phyloP scores from a whole-genome alignment of 2,888 invertebrate genomes.

The Drosophila melanocephala region DNA sequence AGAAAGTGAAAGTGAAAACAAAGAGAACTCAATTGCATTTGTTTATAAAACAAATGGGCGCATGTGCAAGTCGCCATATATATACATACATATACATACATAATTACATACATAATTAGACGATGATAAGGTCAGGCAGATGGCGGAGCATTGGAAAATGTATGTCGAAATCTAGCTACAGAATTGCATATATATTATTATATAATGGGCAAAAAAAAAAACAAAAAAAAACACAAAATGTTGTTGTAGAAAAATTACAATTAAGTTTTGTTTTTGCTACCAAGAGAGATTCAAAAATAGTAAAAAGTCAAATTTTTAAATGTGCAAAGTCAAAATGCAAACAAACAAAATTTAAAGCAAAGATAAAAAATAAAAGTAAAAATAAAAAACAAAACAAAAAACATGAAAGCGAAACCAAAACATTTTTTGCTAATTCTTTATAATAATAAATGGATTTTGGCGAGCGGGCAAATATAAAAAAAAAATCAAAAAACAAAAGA shows the following conservation, averaged over 20 bases:
- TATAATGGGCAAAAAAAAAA: constrained; percentile 64
- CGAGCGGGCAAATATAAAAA: constrained; percentile 57
- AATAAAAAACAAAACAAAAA: constrained; percentile 10
- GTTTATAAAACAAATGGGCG: constrained; percentile 76
- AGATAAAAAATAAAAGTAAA: background rate
- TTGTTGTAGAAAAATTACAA: constrained; percentile 81
- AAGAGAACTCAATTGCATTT: constrained; percentile 50
- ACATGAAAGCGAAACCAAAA: constrained; percentile 33
- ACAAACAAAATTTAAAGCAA: constrained; percentile 18
- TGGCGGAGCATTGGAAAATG: constrained; percentile 36
- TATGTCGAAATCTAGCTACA: constrained; percentile 76
- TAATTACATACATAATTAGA: constrained; percentile 42
- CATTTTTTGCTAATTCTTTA: constrained; percentile 75
- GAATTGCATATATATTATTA: constrained; percentile 79
- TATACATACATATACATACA: constrained; percentile 48
- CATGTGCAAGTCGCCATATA: constrained; percentile 38
- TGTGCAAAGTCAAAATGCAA: constrained; percentile 56
- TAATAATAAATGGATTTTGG: constrained; percentile 67
- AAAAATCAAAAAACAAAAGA: constrained; percentile 27
- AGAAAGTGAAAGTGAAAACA: constrained; percentile 16
- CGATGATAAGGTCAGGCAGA: constrained; percentile 7
- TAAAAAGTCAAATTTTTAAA: constrained; percentile 69
- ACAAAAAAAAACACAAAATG: constrained; percentile 65
- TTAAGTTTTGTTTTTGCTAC: constrained; percentile 81
- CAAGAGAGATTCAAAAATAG: constrained; percentile 35